Conservation (phyloP, 2,888 invertebrate species). For the Drosophila incognita region DNA sequence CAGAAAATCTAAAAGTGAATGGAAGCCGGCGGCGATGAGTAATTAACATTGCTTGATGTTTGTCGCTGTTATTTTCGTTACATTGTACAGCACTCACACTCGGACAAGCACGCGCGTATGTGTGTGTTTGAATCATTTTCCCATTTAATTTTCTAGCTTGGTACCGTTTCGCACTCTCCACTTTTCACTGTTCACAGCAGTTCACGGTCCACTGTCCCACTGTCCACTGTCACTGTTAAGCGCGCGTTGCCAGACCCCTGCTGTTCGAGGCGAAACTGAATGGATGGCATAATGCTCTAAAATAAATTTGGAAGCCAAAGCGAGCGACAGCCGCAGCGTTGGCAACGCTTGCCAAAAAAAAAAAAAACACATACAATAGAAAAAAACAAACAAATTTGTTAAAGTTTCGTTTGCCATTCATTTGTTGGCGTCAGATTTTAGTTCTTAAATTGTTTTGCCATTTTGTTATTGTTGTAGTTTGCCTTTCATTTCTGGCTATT, state of each 20-base stretch:
- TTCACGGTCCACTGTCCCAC: constrained; percentile 13
- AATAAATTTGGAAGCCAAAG: constrained; percentile 78
- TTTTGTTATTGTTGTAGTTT: constrained; percentile 44
- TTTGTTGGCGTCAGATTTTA: constrained; percentile 45
- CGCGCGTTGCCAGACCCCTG: constrained; percentile 62
- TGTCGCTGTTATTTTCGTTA: constrained; percentile 14
- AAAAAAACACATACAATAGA: constrained; percentile 16
- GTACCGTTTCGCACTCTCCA: constrained; percentile 30
- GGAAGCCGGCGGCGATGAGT: constrained; percentile 47
- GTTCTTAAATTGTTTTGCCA: constrained; percentile 61
- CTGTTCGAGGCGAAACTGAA: constrained; percentile 48
- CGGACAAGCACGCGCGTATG: constrained; percentile 13
- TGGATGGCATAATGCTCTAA: constrained; percentile 81
- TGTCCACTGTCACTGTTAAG: constrained; percentile 46
- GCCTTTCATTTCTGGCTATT: constrained; percentile 54
- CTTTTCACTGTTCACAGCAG: background rate
- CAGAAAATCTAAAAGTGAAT: constrained; percentile 53
- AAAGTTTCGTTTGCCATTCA: constrained; percentile 56
- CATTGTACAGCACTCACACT: constrained; percentile 7
- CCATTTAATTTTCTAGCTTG: constrained; percentile 42
- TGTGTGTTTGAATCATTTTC: constrained; percentile 43
- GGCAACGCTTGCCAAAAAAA: constrained; percentile 70
- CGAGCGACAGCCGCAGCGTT: constrained; percentile 32
- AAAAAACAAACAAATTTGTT: constrained; percentile 61
- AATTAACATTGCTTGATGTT: constrained; percentile 20